These are phyloP conservation scores for Listrodromus nycthemerus DNA, from an alignment of 2,888 invertebrate genomes.

Conservation along the genomic window DNA sequence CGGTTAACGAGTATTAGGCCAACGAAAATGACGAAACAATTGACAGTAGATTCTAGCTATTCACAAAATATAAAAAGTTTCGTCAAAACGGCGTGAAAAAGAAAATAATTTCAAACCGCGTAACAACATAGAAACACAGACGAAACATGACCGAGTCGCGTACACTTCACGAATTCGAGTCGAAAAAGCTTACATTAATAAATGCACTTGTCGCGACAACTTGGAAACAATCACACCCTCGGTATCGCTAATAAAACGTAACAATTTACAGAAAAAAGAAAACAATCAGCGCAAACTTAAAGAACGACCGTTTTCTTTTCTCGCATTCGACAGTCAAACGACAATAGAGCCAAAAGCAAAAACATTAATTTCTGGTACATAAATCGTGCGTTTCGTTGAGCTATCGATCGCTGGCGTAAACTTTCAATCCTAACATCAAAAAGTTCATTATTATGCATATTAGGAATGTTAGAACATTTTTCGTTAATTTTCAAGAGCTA, in stretches of 20 bases:
- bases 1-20: constrained; percentile 49
- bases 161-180: constrained; percentile 27
- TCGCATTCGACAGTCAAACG: constrained; percentile 15
- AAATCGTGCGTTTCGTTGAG: constrained; percentile 19
- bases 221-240: constrained; percentile 58
- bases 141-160: constrained; percentile 11
- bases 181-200: constrained; percentile 58
- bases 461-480: constrained; percentile 64
- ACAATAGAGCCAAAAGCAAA: constrained; percentile 25
- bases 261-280: constrained; percentile 62
- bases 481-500: constrained; percentile 41
- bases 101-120: constrained; percentile 1
- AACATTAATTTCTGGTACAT: constrained; percentile 49
- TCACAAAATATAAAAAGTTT: constrained; percentile 9
- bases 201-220: constrained; percentile 64
- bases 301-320: constrained; percentile 42
- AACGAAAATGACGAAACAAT: constrained; percentile 31
- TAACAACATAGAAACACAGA: constrained; percentile 21
- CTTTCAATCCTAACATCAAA: constrained; percentile 39
- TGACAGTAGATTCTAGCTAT: constrained; percentile 14
- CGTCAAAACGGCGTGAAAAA: constrained; percentile 1
- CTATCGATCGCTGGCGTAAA: constrained; percentile 28
- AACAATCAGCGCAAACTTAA: constrained; percentile 61
- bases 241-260: constrained; percentile 58
- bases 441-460: constrained; percentile 45